Conservation (phyloP, 2,113 vertebrate genomes). For the Stegastes partitus region DNA sequence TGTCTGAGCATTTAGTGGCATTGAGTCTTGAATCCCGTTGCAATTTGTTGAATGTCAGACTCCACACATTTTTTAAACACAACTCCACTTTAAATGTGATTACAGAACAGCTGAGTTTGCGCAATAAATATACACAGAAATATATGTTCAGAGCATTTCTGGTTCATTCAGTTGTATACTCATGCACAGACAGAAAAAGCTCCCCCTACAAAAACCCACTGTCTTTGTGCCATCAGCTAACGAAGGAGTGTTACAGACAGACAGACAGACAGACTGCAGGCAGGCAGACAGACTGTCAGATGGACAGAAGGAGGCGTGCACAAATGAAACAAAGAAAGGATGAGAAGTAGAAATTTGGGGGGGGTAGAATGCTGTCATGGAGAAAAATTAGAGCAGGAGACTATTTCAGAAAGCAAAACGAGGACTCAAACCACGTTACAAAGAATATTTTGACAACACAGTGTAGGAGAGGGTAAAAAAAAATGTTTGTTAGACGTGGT, state of each 20-base stretch:
- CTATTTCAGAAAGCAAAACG: background rate
- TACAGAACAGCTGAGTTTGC: background rate
- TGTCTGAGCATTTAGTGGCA: conserved; percentile 16
- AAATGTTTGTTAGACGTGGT: background rate
- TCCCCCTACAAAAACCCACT: background rate
- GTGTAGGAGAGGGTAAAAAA: background rate
- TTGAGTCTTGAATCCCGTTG: background rate
- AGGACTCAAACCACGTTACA: background rate
- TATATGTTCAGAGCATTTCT: conserved; percentile 23
- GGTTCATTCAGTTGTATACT: background rate
- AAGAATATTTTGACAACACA: background rate
- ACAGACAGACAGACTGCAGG: conserved; percentile 22
- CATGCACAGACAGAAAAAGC: background rate
- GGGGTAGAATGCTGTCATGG: background rate
- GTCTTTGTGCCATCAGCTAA: conserved; percentile 30
- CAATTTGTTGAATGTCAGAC: background rate
- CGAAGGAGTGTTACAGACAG: conserved; percentile 31
- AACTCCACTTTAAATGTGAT: background rate
- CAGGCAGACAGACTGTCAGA: conserved; percentile 39
- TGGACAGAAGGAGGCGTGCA: conserved; percentile 42
- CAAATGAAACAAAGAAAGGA: conserved; percentile 62
- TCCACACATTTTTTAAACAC: conserved; percentile 4
- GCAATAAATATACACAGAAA: background rate
- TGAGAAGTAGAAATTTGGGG: conserved; percentile 13
- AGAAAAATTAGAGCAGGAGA: conserved; percentile 9